Percentiles rank a stretch among this genome's conserved stretches.
These are phyloP conservation scores for Apodemus agrarius DNA, from an alignment of 2,797 vertebrate genomes.

Conservation along the genomic window DNA sequence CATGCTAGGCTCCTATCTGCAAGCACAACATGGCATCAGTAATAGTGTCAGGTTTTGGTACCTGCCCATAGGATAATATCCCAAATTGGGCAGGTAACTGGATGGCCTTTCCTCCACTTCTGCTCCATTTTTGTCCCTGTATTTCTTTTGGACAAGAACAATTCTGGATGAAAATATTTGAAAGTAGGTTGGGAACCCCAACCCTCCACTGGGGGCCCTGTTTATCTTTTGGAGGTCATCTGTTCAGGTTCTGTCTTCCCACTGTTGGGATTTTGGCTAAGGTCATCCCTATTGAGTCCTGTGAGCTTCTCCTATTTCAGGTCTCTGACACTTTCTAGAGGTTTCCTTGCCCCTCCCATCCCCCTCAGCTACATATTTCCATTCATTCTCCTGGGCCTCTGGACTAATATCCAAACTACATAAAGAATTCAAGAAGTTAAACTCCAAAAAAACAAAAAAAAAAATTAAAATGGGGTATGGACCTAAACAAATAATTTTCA, in stretches of 20 bases:
- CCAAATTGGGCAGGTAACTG: not conserved
- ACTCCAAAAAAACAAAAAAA: not conserved
- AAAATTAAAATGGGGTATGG: not conserved
- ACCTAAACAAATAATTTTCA: not conserved
- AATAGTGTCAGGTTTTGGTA: not conserved
- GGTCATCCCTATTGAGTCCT: not conserved
- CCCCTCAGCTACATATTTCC: not conserved
- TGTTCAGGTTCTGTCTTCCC: not conserved
- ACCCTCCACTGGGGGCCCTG: not conserved
- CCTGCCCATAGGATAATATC: not conserved
- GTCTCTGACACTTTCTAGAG: not conserved
- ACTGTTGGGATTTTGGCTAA: not conserved
- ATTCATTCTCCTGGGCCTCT: not conserved
- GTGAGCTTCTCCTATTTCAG: not conserved
- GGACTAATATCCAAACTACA: not conserved
- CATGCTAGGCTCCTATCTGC: not conserved
- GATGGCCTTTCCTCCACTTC: not conserved
- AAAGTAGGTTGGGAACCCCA: not conserved
- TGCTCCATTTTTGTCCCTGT: not conserved
- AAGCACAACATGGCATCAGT: not conserved
- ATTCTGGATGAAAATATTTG: not conserved
- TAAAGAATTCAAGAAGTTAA: not conserved
- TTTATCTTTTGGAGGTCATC: not conserved
- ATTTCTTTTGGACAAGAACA: not conserved
- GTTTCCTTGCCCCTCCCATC: accelerated